Evolutionary conservation across 2,888 invertebrate species (phyloP).

Genomic region (Cistogaster globosa): DNA sequence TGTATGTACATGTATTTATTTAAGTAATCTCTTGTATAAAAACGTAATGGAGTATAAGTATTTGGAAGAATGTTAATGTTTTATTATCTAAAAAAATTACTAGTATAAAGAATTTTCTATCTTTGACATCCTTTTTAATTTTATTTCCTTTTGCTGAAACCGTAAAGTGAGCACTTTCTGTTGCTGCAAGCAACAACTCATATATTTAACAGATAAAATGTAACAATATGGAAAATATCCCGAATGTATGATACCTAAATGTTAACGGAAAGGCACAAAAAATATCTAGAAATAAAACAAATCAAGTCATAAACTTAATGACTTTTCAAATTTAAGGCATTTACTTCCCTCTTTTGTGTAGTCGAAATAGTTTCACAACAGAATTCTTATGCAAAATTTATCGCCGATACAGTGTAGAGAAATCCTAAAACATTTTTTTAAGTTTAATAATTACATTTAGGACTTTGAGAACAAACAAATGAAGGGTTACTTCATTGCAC

Average conservation of each 20-base stretch:
- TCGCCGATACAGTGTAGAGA: constrained; percentile 34
- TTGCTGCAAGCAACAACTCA: constrained; percentile 18
- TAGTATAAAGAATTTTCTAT: constrained; percentile 28
- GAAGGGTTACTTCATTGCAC: constrained; percentile 5
- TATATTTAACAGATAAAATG: constrained; percentile 36
- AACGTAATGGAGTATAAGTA: constrained; percentile 1
- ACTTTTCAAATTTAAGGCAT: constrained; percentile 41
- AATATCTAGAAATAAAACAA: constrained; percentile 66
- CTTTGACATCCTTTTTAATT: constrained; percentile 60
- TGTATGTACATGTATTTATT: neutral
- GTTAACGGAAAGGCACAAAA: constrained; percentile 2
- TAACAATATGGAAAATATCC: constrained; percentile 18
- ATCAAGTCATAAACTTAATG: constrained; percentile 64
- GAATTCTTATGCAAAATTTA: constrained; percentile 40
- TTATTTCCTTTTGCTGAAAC: constrained; percentile 75
- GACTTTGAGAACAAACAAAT: constrained; percentile 5
- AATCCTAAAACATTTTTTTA: constrained; percentile 26
- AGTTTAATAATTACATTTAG: neutral
- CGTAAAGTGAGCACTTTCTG: constrained; percentile 73
- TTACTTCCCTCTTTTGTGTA: neutral
- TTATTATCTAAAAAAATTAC: constrained; percentile 9
- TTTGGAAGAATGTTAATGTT: constrained; percentile 21
- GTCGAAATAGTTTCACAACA: neutral
- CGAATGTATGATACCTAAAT: constrained; percentile 41
- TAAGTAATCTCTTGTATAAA: neutral